Evolutionary conservation across 2,888 invertebrate species (phyloP).

Genomic region (Glyphotaelius pellucidus): DNA sequence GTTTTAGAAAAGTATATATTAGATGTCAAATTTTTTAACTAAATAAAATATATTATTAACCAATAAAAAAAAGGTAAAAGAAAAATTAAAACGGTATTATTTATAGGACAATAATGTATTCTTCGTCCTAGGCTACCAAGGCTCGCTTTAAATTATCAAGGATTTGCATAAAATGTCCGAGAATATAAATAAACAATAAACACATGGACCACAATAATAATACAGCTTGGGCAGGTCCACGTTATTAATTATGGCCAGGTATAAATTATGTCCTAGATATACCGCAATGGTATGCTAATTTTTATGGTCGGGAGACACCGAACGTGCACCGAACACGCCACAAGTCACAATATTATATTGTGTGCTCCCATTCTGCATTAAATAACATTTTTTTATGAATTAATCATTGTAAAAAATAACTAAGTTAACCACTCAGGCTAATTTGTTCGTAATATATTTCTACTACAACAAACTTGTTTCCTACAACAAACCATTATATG

Average conservation of each 20-base stretch:
- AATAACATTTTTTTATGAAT: background rate
- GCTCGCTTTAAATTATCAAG: background rate
- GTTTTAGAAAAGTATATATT: too few relatives aligned
- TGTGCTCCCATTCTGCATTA: background rate
- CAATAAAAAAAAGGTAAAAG: too few relatives aligned
- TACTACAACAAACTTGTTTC: too few relatives aligned
- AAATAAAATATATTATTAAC: too few relatives aligned
- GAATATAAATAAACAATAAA: background rate
- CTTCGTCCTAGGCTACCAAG: background rate
- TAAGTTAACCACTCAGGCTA: background rate
- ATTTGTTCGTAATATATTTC: background rate
- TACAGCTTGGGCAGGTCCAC: background rate
- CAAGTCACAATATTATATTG: background rate
- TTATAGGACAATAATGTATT: background rate
- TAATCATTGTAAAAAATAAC: background rate
- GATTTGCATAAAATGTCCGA: background rate
- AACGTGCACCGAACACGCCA: slow-evolving; percentile 2
- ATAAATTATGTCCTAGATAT: background rate
- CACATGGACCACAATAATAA: background rate
- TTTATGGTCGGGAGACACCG: background rate
- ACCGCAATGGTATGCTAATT: slow-evolving; percentile 6
- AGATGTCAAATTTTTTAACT: too few relatives aligned
- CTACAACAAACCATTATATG: too few relatives aligned
- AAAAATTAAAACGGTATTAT: too few relatives aligned
- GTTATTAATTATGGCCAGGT: slow-evolving; percentile 10